Evolutionary conservation across 2,113 vertebrate genomes (phyloP).

Genomic region (Cichladusa arquata): DNA sequence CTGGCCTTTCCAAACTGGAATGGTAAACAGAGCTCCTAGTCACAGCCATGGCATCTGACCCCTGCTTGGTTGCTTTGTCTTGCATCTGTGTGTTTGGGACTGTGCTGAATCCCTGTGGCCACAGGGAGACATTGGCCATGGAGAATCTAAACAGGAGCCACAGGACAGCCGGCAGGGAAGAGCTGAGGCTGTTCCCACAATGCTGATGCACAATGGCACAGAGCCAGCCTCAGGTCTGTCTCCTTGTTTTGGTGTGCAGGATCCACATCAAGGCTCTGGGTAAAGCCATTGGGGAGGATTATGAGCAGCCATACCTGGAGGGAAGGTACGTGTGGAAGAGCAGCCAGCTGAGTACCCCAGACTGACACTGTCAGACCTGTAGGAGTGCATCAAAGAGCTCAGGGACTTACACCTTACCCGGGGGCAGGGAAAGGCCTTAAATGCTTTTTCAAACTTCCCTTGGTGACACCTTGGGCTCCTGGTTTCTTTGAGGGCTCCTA

Average conservation of each 20-base stretch:
- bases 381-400: not conserved
- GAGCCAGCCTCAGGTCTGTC: not conserved
- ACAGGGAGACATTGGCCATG: not conserved
- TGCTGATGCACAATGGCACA: not conserved
- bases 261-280: not conserved
- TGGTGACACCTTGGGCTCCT: not conserved
- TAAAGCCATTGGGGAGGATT: not conserved
- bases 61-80: not conserved
- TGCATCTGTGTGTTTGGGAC: not conserved
- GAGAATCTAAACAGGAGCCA: not conserved
- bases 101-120: not conserved
- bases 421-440: not conserved
- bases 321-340: not conserved
- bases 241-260: rapidly evolving
- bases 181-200: not conserved
- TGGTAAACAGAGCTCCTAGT: not conserved
- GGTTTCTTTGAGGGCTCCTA: not conserved
- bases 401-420: not conserved
- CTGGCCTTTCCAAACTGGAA: not conserved
- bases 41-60: not conserved
- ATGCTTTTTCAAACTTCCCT: not conserved
- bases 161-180: not conserved
- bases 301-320: not conserved
- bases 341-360: not conserved
- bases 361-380: not conserved